Evolutionary conservation across 2,113 vertebrate species (phyloP), one percentile per base, ranked within the genome.

Genomic region (Blennius ocellaris): DNA sequence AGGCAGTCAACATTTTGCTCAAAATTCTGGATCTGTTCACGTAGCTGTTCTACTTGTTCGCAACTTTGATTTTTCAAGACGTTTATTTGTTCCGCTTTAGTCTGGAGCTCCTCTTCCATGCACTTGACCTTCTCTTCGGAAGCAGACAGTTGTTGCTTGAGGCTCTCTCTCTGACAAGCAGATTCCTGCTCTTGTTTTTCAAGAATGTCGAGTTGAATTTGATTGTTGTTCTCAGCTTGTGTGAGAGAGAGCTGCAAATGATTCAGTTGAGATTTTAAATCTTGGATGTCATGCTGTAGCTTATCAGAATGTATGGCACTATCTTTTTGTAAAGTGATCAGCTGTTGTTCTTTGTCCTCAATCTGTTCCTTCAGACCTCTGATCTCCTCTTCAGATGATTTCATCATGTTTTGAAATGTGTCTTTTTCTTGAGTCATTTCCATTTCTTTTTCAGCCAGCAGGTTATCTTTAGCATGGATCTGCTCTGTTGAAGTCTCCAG

Each of bases 1-100:
- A 95, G 89, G 65, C 76, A 81, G 1, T 85, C 70, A 3, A 95
- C 79, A 21, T 95, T 90, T 0, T 84, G 69, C 1, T 93, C 93
- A 36, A 96, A 78, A 1, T 78, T 78, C 48, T 81, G 62, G 10
- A 93, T 92, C 50, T 94, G 55, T 40, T 66, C 38, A 4, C 60
- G 41, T 1, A 86, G 41, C 1, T 37, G 9, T 8, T 76, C 49
- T 1, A 69, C 64, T 15, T 82, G 68, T 47, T 69, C 54, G 5
- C 72, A 80, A 21, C 21, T 70, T 47, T 86, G 47, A 21, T 38
- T 43, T 43, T 43, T 10, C 6, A 6, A 43, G 7, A 68, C n/a
- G 14, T 3, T 37, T 5, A 83, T 69, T 15, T 83, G 68, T 9
- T 75, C 60, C 39, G 87, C 82, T 54, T 82, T 87, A 21, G 61